Conservation (phyloP, 2,888 invertebrate species). For the Drosophila longiperda region DNA sequence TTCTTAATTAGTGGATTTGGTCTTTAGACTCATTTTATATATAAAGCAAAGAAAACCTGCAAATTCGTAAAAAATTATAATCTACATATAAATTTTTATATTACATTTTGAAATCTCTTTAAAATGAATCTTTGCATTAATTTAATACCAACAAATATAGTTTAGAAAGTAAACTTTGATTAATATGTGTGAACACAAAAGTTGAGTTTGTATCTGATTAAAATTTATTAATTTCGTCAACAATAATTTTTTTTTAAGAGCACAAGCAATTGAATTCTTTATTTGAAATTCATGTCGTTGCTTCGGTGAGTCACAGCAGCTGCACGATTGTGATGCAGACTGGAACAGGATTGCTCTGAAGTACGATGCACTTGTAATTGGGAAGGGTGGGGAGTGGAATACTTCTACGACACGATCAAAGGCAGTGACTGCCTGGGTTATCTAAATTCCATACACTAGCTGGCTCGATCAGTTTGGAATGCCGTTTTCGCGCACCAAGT, state of each 20-base stretch:
- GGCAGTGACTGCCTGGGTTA: conserved; percentile 99
- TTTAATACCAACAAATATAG: background rate
- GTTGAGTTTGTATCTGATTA: no score
- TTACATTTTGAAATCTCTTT: background rate
- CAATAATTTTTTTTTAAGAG: conserved; percentile 1
- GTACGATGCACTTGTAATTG: conserved; percentile 98
- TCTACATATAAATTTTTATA: background rate
- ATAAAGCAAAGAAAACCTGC: background rate
- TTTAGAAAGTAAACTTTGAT: background rate
- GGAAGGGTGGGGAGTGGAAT: conserved; percentile 92
- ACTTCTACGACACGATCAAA: conserved; percentile 99
- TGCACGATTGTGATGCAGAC: conserved; percentile 88
- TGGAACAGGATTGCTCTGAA: conserved; percentile 89
- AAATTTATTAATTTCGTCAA: background rate
- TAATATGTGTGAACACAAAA: background rate
- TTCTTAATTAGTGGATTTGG: background rate
- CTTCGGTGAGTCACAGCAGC: background rate
- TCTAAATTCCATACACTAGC: conserved; percentile 98
- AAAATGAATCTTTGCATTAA: background rate
- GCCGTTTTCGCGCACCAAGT: conserved; percentile 97
- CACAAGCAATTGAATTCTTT: background rate
- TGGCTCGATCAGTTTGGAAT: conserved; percentile 95
- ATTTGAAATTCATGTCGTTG: background rate
- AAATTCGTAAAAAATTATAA: background rate
- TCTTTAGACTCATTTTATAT: background rate